Evolutionary conservation across 1,140 invertebrate genomes (phyloP).

Genomic region (Hylyphantes graminicola): DNA sequence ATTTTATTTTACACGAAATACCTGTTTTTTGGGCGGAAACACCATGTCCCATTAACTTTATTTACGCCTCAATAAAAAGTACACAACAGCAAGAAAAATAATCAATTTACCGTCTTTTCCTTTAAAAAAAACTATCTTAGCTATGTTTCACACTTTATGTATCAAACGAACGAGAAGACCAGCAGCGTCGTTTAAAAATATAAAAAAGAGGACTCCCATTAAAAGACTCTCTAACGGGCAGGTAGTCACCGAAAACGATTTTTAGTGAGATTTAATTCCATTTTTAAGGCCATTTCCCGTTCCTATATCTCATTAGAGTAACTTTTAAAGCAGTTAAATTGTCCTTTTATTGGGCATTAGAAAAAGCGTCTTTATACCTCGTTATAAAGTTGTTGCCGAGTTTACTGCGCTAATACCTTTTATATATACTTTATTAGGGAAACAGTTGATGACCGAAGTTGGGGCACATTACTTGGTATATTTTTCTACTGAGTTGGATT

Average conservation of each 20-base stretch:
- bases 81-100: background rate
- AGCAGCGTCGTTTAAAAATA: background rate
- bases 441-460: too few species aligned
- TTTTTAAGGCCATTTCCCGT: background rate
- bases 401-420: background rate
- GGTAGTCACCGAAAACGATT: background rate
- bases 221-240: background rate
- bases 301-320: background rate
- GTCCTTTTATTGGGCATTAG: background rate
- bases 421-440: too few species aligned
- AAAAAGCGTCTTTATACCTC: too few species aligned
- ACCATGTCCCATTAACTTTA: too few species aligned
- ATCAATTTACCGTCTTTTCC: background rate
- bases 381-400: background rate
- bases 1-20: too few species aligned
- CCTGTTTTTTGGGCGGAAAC: too few species aligned
- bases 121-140: background rate
- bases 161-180: background rate
- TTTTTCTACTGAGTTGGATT: too few species aligned
- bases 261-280: constrained; percentile 10
- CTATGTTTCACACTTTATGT: background rate
- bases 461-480: too few species aligned
- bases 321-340: background rate
- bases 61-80: too few species aligned
- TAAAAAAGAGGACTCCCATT: background rate